A percentile compares a stretch with the other conserved stretches of the same genome.
phyloP scores from a whole-genome alignment of 2,888 invertebrate genomes.

The Drymonia ruficornis region DNA sequence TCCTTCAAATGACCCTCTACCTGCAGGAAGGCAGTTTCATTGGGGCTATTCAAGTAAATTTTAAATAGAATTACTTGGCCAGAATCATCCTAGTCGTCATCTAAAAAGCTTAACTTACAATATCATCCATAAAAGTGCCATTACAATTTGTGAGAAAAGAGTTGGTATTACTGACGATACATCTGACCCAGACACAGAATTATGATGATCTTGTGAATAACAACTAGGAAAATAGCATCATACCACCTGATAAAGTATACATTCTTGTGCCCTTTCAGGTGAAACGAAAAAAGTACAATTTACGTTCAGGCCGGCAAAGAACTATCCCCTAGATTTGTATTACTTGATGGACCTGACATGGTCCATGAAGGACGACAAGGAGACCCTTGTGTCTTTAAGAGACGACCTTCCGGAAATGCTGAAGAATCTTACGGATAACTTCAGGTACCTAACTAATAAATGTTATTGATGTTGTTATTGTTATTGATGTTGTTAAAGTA shows the following conservation, averaged over 20 bases:
- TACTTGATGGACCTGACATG: conserved; percentile 96
- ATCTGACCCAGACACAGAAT: no score
- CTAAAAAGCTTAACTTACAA: no score
- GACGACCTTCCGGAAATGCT: conserved; percentile 85
- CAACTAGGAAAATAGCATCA: neutral
- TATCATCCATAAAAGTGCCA: no score
- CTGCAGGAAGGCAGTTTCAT: no score
- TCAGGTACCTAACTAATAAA: conserved; percentile 64
- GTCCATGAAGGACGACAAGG: conserved; percentile 95
- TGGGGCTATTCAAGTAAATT: no score
- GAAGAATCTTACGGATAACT: conserved; percentile 88
- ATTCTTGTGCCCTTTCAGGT: conserved; percentile 62
- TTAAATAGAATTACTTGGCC: no score
- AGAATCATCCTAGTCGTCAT: no score
- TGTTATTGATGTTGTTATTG: neutral
- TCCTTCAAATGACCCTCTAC: neutral
- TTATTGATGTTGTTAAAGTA: neutral
- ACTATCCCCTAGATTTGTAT: conserved; percentile 95
- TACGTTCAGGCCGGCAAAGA: conserved; percentile 90
- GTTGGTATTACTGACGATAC: no score
- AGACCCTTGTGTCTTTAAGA: conserved; percentile 89
- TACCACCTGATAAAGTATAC: neutral
- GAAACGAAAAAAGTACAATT: conserved; percentile 86
- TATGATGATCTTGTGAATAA: neutral
- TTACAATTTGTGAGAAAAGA: no score